Base-by-base conservation (phyloP, 2,797 vertebrate species). In the Sphaeramia orbicularis region DNA sequence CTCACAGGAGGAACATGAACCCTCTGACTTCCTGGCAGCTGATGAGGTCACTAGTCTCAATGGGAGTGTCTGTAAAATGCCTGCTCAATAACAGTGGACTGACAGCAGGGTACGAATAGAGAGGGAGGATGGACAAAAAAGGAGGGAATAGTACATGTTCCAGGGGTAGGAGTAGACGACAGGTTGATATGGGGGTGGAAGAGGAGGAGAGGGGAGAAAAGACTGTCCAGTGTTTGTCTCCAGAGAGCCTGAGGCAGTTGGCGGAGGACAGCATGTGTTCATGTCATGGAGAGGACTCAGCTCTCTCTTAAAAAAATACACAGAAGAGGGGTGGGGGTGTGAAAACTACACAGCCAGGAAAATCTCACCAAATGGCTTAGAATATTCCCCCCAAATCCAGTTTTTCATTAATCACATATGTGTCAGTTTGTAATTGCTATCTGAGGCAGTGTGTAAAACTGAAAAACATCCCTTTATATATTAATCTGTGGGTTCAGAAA, bases 1-100 rank as follows among this genome's bases (percentile, higher is more conserved):
- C 93, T 94, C 91, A 82, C 75, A 90, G 86, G 90, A 83, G 89
- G 91, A 93, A 94, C 92, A 90, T 88, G 88, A 94, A 91, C 89
- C 92, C 89, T 81, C 84, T 83, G 82, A 94, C 91, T 95, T 95
- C 93, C 94, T 94, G 93, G 86, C 87, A n/a, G n/a, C 75, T 90
- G 91, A 91, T 95, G 93, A 95, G 91, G 90, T 95, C 94, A 94
- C 85, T 67, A 41, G 88, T 94, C 92, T 93, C 88, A 54, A 70
- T 74, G 91, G 93, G 92, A 93, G 88, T 76, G 90, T 93, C 87
- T 91, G 90, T 81, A 81, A 93, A 93, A 92, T 84, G 89, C 88
- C 87, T 86, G 90, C 65, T 89, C 86, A 86, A 75, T 87, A 90
- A 89, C 81, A 91, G 77, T 55, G 42, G 50, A 64, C 43, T 64